Conservation (phyloP, 2,113 vertebrate species). For the Carollia perspicillata region DNA sequence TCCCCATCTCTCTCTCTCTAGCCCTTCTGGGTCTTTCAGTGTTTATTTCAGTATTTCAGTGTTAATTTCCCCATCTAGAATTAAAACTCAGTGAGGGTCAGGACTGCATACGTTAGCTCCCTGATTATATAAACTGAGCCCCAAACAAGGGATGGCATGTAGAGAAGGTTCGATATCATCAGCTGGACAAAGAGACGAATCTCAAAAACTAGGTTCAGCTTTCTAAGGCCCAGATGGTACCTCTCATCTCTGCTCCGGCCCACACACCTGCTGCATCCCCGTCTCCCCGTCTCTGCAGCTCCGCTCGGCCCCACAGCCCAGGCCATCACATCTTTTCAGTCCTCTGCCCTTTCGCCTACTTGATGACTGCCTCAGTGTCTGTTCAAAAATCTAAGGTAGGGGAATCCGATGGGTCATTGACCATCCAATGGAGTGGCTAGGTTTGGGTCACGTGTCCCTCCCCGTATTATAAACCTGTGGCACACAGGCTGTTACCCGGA, state of each 20-base stretch:
- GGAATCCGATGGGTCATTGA: not conserved
- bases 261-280: not conserved
- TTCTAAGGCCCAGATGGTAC: not conserved
- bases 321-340: not conserved
- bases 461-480: not conserved
- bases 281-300: not conserved
- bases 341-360: not conserved
- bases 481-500: not conserved
- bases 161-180: accelerated
- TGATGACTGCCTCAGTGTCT: not conserved
- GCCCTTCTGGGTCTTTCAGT: not conserved
- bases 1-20: not conserved
- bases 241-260: not conserved
- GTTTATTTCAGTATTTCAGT: too few relatives aligned
- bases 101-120: accelerated
- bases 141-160: accelerated
- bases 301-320: not conserved
- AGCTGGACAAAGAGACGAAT: not conserved
- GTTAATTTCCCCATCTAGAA: not conserved
- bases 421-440: not conserved
- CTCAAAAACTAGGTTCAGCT: not conserved
- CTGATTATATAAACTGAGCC: not conserved
- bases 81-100: not conserved
- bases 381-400: not conserved
- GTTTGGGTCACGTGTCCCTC: not conserved